Evolutionary conservation across 1,140 invertebrate species (phyloP), one percentile per base, ranked within the genome.

Genomic region (Neodiprion lecontei): DNA sequence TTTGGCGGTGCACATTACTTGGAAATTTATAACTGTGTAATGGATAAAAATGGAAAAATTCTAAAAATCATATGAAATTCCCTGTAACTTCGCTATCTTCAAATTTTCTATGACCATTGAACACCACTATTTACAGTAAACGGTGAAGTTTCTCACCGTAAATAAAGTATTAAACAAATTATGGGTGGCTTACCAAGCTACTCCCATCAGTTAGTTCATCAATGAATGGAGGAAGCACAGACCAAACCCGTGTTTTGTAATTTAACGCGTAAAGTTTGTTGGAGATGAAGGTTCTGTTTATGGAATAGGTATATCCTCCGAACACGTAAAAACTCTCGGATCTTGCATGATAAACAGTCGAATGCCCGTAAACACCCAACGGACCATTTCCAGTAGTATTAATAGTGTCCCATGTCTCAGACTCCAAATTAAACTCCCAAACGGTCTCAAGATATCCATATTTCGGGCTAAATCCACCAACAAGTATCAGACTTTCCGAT

Each of bases 321-420:
- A 95, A 98, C 0, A 98, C 89, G 82, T 97, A 99, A 66, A 99
- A 91, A 78, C 94, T 95, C 76, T 96, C 92, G 0, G 94, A 94
- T 47, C 90, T 90, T 0, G 89, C 86, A 79, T 98, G 95, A 83
- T 96, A 98, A 0, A 98, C 95, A 0, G 96, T 94, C 50, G 93
- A 95, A 85, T 99, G 97, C 0, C 97, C 97, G 84, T 95, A 98
- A 28, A 99, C 90, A 68, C 96, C 96, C 1, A 93, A 85, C 10
- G 96, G 96, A 47, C 92, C 91, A 28, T 94, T 91, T 17, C 96
- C 96, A 75, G 88, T 87, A 0, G 92, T 93, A 14, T 89, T 87
- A 61, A 96, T 81, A 71, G 90, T 90, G 75, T 91, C 89, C 95
- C 95, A 96, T 23, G 90, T 90, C 47, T 93, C 92, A 12, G 89